These are phyloP conservation scores for Puntigrus tetrazona DNA, from an alignment of 2,113 vertebrate species.

Conservation along the genomic window DNA sequence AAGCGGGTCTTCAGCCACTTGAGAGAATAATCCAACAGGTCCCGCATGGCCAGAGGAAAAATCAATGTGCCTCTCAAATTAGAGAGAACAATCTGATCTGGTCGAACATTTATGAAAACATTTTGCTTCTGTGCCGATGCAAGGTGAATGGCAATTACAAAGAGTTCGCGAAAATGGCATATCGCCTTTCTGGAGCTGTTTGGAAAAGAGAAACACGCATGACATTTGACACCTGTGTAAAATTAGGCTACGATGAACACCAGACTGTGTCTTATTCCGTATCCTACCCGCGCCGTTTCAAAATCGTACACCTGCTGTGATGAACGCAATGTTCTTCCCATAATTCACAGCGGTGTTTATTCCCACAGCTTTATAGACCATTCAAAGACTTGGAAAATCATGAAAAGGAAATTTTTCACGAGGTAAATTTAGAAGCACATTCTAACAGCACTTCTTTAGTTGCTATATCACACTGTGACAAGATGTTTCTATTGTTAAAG, in stretches of 20 bases:
- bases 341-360: constrained; percentile 43
- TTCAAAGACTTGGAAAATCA: background rate
- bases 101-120: background rate
- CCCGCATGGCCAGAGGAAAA: background rate
- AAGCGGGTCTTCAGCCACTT: constrained; percentile 11
- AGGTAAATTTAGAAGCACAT: constrained; percentile 9
- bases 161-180: constrained; percentile 26
- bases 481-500: background rate
- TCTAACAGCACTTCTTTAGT: background rate
- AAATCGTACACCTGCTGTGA: constrained; percentile 16
- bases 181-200: constrained; percentile 24
- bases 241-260: constrained; percentile 42
- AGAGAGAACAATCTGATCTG: constrained; percentile 49
- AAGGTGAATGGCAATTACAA: constrained; percentile 43
- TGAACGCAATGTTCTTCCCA: constrained; percentile 30
- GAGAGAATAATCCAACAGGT: constrained; percentile 38
- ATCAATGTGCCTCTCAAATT: constrained; percentile 56
- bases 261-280: constrained; percentile 27
- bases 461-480: constrained; percentile 9
- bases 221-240: constrained; percentile 41
- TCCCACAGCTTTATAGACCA: constrained; percentile 24
- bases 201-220: constrained; percentile 36
- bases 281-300: background rate
- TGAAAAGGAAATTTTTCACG: background rate
- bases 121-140: background rate